Base-by-base conservation (phyloP, 2,888 invertebrate genomes). In the Lysandra bellargus region DNA sequence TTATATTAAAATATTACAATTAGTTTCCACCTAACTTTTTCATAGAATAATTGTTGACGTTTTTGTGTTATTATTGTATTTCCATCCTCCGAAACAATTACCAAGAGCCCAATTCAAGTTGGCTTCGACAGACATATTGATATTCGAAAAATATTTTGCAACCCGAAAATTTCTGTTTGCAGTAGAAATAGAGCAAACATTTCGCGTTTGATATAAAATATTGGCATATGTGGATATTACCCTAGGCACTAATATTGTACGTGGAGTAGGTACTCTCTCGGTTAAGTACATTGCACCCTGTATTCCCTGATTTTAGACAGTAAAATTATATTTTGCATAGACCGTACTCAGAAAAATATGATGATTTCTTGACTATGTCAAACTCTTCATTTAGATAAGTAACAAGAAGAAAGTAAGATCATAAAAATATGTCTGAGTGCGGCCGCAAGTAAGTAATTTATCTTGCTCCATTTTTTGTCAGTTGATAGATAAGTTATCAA, bases 181-280 rank as follows among this genome's bases (percentile, higher is more conserved):
- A 4, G 69, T 69, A 69, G 69, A 33, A 69, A 69, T 69, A 37
- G 33, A 33, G 69, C 69, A 69, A 69, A 37, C 14, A 69, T 69
- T 69, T 5, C 33, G 33, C 0, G 33, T 69, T 37, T 37, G 69
- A 69, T 69, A 69, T 69, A 37, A 69, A 69, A 69, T 69, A 69
- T 69, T 33, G 17, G 33, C 37, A 14, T 6, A 69, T 69, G 23
- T 64, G 23, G 61, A 57, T 57, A 57, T 30, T 33, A 69, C 69
- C 33, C 69, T 14, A 33, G 69, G 69, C 33, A 69, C 33, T 33
- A 33, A 33, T 69, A 33, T 37, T 17, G 3, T 69, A 69, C 37
- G 5, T 14, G 17, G 17, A 57, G 17, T 17, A 17, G 14, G 57
- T 57, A 57, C 12, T 49, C 49, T 49, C 9, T 49, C 12, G 9